Conservation (phyloP, 2,888 invertebrate genomes). For the Pantelozetes paolii region DNA sequence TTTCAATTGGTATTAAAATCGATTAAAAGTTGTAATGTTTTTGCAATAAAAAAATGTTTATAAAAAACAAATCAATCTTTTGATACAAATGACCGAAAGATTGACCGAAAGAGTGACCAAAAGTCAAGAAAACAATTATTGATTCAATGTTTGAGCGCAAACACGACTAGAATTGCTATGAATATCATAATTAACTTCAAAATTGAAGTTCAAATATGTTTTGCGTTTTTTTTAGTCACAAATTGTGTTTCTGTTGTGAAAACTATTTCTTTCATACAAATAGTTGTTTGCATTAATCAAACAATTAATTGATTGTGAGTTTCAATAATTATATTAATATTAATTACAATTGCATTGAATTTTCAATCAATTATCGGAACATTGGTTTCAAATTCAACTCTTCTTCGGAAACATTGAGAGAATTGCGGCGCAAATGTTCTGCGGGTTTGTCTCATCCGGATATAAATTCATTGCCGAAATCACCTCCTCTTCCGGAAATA, state of each 20-base stretch:
- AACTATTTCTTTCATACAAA: no score
- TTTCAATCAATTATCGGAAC: background rate
- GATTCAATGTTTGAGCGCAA: slow-evolving; percentile 3
- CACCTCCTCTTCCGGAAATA: slow-evolving; percentile 88
- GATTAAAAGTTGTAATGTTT: no score
- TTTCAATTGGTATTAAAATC: no score
- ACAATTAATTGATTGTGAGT: background rate
- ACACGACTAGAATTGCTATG: slow-evolving; percentile 9
- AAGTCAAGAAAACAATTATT: no score
- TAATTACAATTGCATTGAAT: background rate
- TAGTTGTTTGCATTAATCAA: slow-evolving; percentile 9
- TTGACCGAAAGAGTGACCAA: background rate
- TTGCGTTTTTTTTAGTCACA: no score
- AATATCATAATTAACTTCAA: slow-evolving; percentile 4
- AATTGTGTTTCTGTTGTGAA: no score
- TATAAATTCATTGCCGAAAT: slow-evolving; percentile 77
- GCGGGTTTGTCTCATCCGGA: slow-evolving; percentile 83
- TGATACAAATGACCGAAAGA: background rate
- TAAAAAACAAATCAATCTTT: background rate
- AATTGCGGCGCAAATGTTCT: slow-evolving; percentile 81
- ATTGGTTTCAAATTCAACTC: background rate
- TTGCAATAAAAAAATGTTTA: background rate
- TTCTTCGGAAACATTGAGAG: slow-evolving; percentile 59
- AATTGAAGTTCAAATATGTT: no score
- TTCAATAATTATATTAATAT: background rate